Conservation (phyloP, 2,888 invertebrate genomes). For the Pelosia muscerda region DNA sequence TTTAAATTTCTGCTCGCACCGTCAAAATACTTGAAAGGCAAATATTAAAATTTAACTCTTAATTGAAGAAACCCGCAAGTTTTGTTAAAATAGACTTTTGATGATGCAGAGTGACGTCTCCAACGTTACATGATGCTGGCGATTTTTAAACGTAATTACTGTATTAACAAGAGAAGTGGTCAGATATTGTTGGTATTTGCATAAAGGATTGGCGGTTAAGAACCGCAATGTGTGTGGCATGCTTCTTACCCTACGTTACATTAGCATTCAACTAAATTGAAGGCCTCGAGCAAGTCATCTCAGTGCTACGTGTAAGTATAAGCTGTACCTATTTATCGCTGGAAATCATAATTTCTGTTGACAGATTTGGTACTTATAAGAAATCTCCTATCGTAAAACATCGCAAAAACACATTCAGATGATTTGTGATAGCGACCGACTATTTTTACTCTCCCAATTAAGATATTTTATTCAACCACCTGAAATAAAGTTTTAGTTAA, state of each 20-base stretch:
- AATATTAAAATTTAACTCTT: conserved; percentile 43
- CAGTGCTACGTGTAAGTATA: conserved; percentile 50
- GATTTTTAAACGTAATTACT: conserved; percentile 61
- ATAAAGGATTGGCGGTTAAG: conserved; percentile 74
- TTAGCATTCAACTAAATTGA: conserved; percentile 68
- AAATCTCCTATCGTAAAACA: background rate
- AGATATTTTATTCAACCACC: conserved; percentile 27
- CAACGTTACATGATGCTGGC: conserved; percentile 43
- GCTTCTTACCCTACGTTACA: conserved; percentile 57
- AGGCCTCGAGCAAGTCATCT: conserved; percentile 58
- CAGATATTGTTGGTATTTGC: conserved; percentile 74
- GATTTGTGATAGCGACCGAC: conserved; percentile 14
- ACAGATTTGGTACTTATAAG: background rate
- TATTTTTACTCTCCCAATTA: conserved; percentile 33
- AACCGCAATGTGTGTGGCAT: conserved; percentile 69
- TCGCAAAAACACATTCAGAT: conserved; percentile 19
- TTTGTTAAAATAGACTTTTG: conserved; percentile 40
- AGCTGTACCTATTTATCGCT: conserved; percentile 40
- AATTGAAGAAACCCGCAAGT: conserved; percentile 40
- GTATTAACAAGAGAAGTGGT: conserved; percentile 63
- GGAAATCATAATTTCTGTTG: conserved; percentile 44
- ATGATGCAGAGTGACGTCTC: conserved; percentile 27
- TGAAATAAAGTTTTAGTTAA: conserved; percentile 38
- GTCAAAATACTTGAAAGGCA: conserved; percentile 47
- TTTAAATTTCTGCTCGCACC: conserved; percentile 53